Evolutionary conservation across 1,140 invertebrate species (phyloP).

Genomic region (Schlechtendalia chinensis): DNA sequence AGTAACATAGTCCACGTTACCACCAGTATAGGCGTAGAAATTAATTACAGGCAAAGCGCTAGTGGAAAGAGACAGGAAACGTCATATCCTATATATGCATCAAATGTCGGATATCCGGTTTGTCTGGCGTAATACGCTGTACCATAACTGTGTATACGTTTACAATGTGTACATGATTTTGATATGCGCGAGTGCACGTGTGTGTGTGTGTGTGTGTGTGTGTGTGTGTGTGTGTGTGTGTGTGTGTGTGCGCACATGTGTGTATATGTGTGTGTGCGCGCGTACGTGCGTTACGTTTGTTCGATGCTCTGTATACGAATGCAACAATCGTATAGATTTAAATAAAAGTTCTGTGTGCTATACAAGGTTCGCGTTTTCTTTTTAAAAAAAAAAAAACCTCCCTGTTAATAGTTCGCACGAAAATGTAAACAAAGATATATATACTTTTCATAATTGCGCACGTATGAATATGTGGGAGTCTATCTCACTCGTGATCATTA

Average conservation of each 20-base stretch:
- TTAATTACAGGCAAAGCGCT: conserved; percentile 47
- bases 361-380: too few species aligned
- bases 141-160: neutral
- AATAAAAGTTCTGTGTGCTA: neutral
- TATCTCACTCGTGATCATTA: too few species aligned
- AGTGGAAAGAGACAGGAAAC: conserved; percentile 43
- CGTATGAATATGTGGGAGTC: too few species aligned
- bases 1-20: conserved; percentile 15
- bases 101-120: conserved; percentile 48
- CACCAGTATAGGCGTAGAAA: conserved; percentile 30
- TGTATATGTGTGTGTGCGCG: conserved; percentile 56
- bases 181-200: neutral
- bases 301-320: neutral
- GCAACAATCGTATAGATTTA: neutral
- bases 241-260: neutral
- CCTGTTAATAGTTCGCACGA: too few species aligned
- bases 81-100: conserved; percentile 43
- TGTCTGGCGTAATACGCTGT: conserved; percentile 40
- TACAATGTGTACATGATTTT: conserved; percentile 8
- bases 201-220: neutral
- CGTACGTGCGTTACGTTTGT: neutral
- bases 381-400: too few species aligned
- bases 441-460: too few species aligned
- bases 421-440: too few species aligned
- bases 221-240: conserved; percentile 54